These are phyloP conservation scores for Teinopalpus imperialis DNA, from an alignment of 2,888 invertebrate species.

Conservation along the genomic window DNA sequence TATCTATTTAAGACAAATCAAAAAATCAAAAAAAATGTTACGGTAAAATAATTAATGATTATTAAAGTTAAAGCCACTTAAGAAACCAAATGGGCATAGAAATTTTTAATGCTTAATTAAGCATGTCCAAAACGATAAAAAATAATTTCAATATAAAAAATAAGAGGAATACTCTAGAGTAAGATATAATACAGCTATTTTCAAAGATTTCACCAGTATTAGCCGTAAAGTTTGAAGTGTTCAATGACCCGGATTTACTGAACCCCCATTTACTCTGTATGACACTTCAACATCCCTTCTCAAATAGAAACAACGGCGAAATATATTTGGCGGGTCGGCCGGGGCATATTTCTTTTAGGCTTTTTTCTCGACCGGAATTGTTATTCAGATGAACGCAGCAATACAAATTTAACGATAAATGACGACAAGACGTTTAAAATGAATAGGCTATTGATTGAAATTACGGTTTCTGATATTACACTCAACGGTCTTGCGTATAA, in stretches of 20 bases:
- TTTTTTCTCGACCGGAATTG: constrained; percentile 31
- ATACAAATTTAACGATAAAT: constrained; percentile 15
- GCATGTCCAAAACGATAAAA: too few species aligned
- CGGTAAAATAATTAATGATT: too few species aligned
- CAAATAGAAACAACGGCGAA: constrained; percentile 60
- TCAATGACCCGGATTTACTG: constrained; percentile 59
- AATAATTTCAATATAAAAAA: too few species aligned
- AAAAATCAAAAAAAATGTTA: too few species aligned
- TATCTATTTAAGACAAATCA: too few species aligned
- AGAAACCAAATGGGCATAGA: too few species aligned
- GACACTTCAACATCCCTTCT: constrained; percentile 64
- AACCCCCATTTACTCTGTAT: constrained; percentile 59
- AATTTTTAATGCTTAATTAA: too few species aligned
- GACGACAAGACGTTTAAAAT: constrained; percentile 5
- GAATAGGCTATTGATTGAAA: constrained; percentile 6
- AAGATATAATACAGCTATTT: constrained; percentile 29
- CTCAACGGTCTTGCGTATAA: neutral
- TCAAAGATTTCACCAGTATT: constrained; percentile 34
- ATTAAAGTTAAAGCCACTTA: too few species aligned
- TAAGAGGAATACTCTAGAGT: too few species aligned
- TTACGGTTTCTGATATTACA: neutral
- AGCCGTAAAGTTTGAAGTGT: constrained; percentile 58
- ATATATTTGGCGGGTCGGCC: constrained; percentile 46
- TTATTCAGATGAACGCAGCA: constrained; percentile 19
- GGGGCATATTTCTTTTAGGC: constrained; percentile 31